phyloP scores from a whole-genome alignment of 2,113 vertebrate species.

The Grantiella picta region DNA sequence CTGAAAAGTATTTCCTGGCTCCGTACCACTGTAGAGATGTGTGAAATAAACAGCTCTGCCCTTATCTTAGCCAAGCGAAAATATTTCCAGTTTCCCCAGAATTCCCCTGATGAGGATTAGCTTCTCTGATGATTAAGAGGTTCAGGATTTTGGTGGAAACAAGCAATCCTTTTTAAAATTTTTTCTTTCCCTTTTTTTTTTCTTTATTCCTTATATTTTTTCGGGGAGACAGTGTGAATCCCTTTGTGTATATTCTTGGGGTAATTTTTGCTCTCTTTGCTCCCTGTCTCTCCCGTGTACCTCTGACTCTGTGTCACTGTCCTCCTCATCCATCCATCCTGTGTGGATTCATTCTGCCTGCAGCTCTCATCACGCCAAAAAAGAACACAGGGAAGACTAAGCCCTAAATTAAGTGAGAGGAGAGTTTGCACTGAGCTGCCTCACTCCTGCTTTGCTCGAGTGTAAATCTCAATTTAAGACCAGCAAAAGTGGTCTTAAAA shows the following conservation, averaged over 20 bases:
- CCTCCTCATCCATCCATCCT: neutral
- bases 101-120: slow-evolving; percentile 47
- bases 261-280: neutral
- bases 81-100: slow-evolving; percentile 58
- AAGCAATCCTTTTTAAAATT: neutral
- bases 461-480: neutral
- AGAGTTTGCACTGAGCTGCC: neutral
- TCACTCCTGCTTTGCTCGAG: accelerated
- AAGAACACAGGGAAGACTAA: neutral
- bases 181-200: too few species aligned
- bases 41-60: slow-evolving; percentile 57
- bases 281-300: accelerated
- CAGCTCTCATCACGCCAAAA: neutral
- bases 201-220: neutral
- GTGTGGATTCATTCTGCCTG: neutral
- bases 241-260: neutral
- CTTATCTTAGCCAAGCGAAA: slow-evolving; percentile 48
- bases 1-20: slow-evolving; percentile 61
- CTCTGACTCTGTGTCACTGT: accelerated
- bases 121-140: slow-evolving; percentile 40
- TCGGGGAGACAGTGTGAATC: neutral
- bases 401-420: neutral
- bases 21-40: slow-evolving; percentile 5
- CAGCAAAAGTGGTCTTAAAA: accelerated
- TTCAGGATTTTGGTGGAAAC: slow-evolving; percentile 9